Conservation (phyloP, 2,888 invertebrate species). For the Coremacera marginata region DNA sequence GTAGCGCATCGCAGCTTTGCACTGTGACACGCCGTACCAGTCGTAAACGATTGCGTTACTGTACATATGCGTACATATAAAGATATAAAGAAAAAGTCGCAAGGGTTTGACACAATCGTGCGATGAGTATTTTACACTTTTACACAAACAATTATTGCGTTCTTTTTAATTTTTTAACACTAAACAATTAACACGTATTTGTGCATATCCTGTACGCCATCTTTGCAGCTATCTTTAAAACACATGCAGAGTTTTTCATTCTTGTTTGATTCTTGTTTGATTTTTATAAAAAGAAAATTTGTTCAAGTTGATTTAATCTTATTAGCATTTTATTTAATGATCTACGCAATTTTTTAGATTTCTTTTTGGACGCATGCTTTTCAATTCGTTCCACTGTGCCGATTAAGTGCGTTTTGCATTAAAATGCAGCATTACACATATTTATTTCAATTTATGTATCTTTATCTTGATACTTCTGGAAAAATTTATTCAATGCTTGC, state of each 20-base stretch:
- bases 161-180: background rate
- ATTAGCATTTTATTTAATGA: background rate
- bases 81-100: too few relatives aligned
- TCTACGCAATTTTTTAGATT: background rate
- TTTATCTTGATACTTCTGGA: slow-evolving; percentile 8
- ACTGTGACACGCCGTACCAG: slow-evolving; percentile 35
- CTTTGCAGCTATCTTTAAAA: background rate
- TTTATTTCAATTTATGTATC: slow-evolving; percentile 15
- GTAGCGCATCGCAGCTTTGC: background rate
- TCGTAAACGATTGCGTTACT: slow-evolving; percentile 17
- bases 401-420: background rate
- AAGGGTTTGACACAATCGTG: background rate
- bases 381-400: background rate
- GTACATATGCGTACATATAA: background rate
- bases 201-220: background rate
- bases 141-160: background rate
- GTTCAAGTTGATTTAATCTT: background rate
- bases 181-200: background rate
- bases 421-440: background rate
- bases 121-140: background rate
- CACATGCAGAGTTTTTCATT: too few relatives aligned
- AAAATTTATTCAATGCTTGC: background rate
- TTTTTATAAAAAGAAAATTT: background rate
- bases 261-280: background rate
- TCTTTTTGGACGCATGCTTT: background rate